Evolutionary conservation across 2,797 vertebrate genomes (phyloP).

Genomic region (Betta splendens): DNA sequence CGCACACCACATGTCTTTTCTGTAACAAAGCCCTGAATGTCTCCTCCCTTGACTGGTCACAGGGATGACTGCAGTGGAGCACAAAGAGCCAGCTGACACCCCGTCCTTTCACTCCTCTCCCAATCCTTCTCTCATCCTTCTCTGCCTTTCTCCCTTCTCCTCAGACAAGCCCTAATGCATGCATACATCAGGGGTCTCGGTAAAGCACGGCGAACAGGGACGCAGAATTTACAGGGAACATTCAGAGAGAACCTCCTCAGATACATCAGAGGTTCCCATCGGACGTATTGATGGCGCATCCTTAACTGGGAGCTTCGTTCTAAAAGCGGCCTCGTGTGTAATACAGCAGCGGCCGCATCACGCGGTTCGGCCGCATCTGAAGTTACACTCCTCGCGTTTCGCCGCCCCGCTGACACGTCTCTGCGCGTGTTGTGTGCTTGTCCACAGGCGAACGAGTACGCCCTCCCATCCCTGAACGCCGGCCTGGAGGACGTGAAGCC

Average conservation of each 20-base stretch:
- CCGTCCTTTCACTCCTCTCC: constrained; percentile 82
- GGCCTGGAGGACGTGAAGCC: constrained; percentile 99
- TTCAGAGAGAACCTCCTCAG: constrained; percentile 44
- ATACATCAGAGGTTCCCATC: constrained; percentile 41
- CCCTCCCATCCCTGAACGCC: constrained; percentile 94
- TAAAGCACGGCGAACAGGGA: constrained; percentile 63
- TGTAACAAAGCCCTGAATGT: constrained; percentile 87
- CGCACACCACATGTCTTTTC: constrained; percentile 83
- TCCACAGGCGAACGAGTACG: constrained; percentile 96
- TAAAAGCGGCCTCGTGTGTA: constrained; percentile 18
- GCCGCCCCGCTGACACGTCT: constrained; percentile 21
- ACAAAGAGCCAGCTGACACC: constrained; percentile 89
- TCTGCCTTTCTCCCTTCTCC: constrained; percentile 67
- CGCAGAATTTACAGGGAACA: constrained; percentile 57
- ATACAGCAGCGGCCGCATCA: constrained; percentile 24
- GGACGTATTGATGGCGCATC: constrained; percentile 38
- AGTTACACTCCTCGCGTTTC: constrained; percentile 11
- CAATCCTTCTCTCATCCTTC: constrained; percentile 83
- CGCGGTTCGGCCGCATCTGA: constrained; percentile 44
- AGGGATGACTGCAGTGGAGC: constrained; percentile 87
- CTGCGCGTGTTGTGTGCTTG: constrained; percentile 62
- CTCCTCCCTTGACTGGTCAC: constrained; percentile 88
- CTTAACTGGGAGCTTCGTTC: constrained; percentile 27
- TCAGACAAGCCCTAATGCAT: constrained; percentile 79
- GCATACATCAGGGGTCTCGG: constrained; percentile 77